A percentile compares a stretch with the other conserved stretches of the same genome.
Conservation (phyloP, 2,113 vertebrate species). For the Hyla sarda region DNA sequence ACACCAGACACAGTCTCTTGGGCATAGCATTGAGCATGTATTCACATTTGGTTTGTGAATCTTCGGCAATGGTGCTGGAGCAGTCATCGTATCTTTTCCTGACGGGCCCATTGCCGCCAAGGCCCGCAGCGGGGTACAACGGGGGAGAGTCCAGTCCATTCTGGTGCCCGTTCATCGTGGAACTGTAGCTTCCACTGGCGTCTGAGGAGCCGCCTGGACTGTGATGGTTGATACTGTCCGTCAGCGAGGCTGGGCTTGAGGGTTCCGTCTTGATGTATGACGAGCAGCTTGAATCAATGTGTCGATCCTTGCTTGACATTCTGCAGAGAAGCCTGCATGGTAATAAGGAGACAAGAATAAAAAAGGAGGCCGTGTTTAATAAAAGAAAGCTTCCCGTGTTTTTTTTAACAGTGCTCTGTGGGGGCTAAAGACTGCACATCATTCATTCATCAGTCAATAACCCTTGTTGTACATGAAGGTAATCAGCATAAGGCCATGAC, state of each 20-base stretch:
- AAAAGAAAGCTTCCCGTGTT: conserved; percentile 67
- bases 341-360: conserved; percentile 57
- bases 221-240: conserved; percentile 99
- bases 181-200: conserved; percentile 99
- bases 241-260: conserved; percentile 98
- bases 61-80: conserved; percentile 96
- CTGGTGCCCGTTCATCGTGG: conserved; percentile 99
- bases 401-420: conserved; percentile 67
- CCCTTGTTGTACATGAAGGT: conserved; percentile 95
- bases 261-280: conserved; percentile 99
- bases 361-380: conserved; percentile 63
- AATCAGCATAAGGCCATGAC: conserved; percentile 88
- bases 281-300: conserved; percentile 99
- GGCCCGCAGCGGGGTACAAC: conserved; percentile 88
- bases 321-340: conserved; percentile 97
- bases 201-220: conserved; percentile 98
- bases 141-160: conserved; percentile 98
- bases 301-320: conserved; percentile 99
- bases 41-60: conserved; percentile 99
- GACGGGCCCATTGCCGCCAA: conserved; percentile 87
- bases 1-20: conserved; percentile 98
- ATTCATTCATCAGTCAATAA: conserved; percentile 91
- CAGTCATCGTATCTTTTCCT: conserved; percentile 98
- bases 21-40: conserved; percentile 99
- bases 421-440: conserved; percentile 77